phyloP scores from a whole-genome alignment of 2,113 vertebrate genomes.

The Chauna torquata region DNA sequence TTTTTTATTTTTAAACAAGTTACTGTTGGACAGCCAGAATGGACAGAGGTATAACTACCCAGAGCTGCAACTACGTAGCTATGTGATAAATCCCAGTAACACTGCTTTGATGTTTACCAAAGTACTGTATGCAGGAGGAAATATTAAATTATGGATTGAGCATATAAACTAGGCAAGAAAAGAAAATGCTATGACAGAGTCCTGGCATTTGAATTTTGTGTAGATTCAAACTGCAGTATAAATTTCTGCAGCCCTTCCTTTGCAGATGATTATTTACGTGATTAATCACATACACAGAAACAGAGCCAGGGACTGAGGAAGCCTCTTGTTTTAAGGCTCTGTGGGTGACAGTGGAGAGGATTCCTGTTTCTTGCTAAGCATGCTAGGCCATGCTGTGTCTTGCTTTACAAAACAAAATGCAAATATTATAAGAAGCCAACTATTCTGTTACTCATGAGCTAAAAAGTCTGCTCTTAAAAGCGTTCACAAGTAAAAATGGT shows the following conservation, averaged over 20 bases:
- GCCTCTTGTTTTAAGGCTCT: not conserved
- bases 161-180: not conserved
- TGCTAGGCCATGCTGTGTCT: not conserved
- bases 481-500: not conserved
- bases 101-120: not conserved
- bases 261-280: not conserved
- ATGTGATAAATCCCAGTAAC: not conserved
- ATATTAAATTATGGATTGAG: not conserved
- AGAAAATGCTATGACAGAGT: not conserved
- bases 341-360: not conserved
- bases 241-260: not conserved
- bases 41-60: not conserved
- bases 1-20: not conserved
- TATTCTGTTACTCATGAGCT: not conserved
- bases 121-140: not conserved
- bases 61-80: not conserved
- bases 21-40: not conserved
- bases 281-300: not conserved
- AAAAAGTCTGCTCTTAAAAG: not conserved
- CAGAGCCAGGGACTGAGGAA: not conserved
- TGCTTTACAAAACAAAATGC: not conserved
- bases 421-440: fast-evolving
- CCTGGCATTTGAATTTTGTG: not conserved
- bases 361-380: not conserved
- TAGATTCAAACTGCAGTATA: not conserved